Evolutionary conservation across 2,888 invertebrate genomes (phyloP).

Genomic region (Ormia ochracea): DNA sequence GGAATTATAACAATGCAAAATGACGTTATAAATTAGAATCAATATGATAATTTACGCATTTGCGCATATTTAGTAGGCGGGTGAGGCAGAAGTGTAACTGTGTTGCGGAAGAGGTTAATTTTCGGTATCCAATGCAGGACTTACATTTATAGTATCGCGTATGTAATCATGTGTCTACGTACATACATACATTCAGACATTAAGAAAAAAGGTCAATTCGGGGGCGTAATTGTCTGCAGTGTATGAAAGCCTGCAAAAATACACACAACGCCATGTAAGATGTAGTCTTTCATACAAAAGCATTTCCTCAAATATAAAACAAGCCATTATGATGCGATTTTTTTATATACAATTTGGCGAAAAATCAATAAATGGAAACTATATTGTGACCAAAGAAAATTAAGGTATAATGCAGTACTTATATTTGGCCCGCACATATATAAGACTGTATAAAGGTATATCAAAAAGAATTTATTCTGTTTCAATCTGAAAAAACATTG

Average conservation of each 20-base stretch:
- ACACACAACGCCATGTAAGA: background rate
- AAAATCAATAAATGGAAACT: conserved; percentile 62
- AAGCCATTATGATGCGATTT: background rate
- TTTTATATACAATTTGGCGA: conserved; percentile 26
- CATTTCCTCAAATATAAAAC: conserved; percentile 1
- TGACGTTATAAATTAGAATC: conserved; percentile 27
- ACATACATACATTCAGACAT: background rate
- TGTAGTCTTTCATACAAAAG: conserved; percentile 1
- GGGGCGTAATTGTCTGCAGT: conserved; percentile 51
- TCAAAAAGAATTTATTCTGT: no score
- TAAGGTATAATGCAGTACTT: background rate
- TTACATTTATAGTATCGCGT: no score
- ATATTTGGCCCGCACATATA: background rate
- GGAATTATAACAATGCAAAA: conserved; percentile 2
- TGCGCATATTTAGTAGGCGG: conserved; percentile 48
- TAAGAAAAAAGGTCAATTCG: conserved; percentile 57
- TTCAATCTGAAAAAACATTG: background rate
- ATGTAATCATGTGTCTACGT: no score
- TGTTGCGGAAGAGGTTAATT: conserved; percentile 2
- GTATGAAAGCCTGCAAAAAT: background rate
- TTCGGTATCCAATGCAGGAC: conserved; percentile 51
- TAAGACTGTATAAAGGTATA: no score
- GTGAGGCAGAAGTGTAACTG: background rate
- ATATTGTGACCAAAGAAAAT: background rate
- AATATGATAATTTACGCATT: conserved; percentile 42